Evolutionary conservation across 2,888 invertebrate genomes (phyloP).

Genomic region (Apamea anceps): DNA sequence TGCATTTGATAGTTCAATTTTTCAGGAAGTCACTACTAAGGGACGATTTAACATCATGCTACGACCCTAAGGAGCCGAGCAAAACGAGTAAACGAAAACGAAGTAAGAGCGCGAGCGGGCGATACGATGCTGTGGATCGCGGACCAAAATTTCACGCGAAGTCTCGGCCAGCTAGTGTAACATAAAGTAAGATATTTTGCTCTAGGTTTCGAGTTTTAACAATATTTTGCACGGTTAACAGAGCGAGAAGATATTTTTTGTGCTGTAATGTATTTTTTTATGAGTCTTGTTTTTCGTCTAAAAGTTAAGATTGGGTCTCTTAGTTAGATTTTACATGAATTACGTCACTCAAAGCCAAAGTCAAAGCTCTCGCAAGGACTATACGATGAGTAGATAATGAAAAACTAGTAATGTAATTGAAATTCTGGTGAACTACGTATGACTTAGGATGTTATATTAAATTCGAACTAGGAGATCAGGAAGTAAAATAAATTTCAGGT

Average conservation of each 20-base stretch:
- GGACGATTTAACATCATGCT: neutral
- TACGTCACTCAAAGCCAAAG: too few relatives aligned
- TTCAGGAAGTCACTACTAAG: neutral
- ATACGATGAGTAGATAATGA: neutral
- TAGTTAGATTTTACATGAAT: neutral
- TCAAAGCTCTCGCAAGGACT: too few relatives aligned
- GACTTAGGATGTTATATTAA: too few relatives aligned
- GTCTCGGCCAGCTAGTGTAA: constrained; percentile 8
- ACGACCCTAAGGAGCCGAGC: neutral
- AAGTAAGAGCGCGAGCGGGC: too few relatives aligned
- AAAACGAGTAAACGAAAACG: neutral
- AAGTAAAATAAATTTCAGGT: neutral
- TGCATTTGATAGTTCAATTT: neutral
- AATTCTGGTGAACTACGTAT: neutral
- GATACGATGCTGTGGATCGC: neutral
- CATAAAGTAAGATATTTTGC: constrained; percentile 5
- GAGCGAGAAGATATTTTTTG: neutral
- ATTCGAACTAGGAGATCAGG: neutral
- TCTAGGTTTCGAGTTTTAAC: neutral
- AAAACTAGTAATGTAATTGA: neutral
- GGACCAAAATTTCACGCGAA: neutral
- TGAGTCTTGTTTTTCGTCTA: neutral
- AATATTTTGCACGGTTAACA: neutral
- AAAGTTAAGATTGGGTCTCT: neutral
- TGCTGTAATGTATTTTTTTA: neutral